phyloP scores from a whole-genome alignment of 2,113 vertebrate genomes.

The Dicentrarchus labrax region DNA sequence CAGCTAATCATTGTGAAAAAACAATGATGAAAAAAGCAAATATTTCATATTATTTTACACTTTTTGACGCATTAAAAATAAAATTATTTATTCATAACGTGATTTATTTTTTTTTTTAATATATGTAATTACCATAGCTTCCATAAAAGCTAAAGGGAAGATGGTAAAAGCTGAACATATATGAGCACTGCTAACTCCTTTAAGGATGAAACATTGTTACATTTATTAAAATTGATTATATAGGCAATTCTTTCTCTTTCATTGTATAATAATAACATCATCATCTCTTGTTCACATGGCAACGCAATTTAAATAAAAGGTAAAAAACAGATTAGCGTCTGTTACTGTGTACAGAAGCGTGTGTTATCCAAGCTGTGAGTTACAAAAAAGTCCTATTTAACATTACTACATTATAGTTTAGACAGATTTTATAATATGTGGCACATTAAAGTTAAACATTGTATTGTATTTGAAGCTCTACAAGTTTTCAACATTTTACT shows the following conservation, averaged over 20 bases:
- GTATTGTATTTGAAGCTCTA: neutral
- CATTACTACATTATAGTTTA: neutral
- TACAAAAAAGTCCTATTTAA: neutral
- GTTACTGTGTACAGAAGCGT: neutral
- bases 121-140: neutral
- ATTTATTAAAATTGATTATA: neutral
- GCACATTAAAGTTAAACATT: conserved; percentile 1
- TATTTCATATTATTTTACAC: neutral
- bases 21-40: neutral
- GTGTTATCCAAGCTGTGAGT: neutral
- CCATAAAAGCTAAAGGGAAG: neutral
- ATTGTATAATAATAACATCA: too few relatives aligned
- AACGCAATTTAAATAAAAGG: neutral
- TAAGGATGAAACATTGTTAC: neutral
- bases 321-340: too few relatives aligned
- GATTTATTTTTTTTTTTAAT: neutral
- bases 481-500: neutral
- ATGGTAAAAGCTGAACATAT: neutral
- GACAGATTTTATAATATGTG: neutral
- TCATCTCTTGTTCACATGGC: neutral
- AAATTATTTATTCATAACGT: neutral
- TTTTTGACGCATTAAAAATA: neutral
- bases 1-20: neutral
- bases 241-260: neutral
- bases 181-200: neutral